Conservation (phyloP, 2,113 vertebrate genomes). For the Abramis brama region DNA sequence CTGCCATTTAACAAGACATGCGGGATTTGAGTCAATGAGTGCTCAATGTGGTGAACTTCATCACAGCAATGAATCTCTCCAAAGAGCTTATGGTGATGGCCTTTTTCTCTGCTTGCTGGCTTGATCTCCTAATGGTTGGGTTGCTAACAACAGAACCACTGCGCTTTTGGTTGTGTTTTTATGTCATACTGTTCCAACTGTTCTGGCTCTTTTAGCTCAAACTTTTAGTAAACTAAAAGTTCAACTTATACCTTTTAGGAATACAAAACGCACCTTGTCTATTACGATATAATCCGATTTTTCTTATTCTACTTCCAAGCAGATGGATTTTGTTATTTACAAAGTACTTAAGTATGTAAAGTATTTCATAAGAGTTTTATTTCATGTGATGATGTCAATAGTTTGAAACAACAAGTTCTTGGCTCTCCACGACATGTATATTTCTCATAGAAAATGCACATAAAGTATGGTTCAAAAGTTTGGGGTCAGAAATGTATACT, state of each 20-base stretch:
- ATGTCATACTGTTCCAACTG: background rate
- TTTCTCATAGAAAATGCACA: too few species aligned
- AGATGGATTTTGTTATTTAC: too few species aligned
- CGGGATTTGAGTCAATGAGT: conserved; percentile 65
- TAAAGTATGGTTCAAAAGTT: too few species aligned
- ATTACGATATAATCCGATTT: background rate
- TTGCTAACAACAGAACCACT: background rate
- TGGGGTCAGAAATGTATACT: too few species aligned
- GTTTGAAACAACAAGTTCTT: too few species aligned
- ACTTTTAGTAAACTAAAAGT: background rate
- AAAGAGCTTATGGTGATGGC: conserved; percentile 48
- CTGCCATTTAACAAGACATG: conserved; percentile 67
- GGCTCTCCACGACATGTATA: too few species aligned
- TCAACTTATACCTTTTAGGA: background rate
- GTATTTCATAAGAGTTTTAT: too few species aligned
- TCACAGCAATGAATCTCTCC: conserved; percentile 61
- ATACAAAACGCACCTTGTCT: background rate
- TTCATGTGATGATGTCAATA: too few species aligned
- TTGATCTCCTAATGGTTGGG: conserved; percentile 36
- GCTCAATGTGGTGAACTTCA: conserved; percentile 64
- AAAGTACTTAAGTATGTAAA: too few species aligned
- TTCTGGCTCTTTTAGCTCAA: conserved; percentile 5
- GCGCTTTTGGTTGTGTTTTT: conserved; percentile 10
- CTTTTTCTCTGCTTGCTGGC: conserved; percentile 36
- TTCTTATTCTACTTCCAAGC: background rate